Base-by-base conservation (phyloP, 2,797 vertebrate genomes). In the Phataginus tricuspis region DNA sequence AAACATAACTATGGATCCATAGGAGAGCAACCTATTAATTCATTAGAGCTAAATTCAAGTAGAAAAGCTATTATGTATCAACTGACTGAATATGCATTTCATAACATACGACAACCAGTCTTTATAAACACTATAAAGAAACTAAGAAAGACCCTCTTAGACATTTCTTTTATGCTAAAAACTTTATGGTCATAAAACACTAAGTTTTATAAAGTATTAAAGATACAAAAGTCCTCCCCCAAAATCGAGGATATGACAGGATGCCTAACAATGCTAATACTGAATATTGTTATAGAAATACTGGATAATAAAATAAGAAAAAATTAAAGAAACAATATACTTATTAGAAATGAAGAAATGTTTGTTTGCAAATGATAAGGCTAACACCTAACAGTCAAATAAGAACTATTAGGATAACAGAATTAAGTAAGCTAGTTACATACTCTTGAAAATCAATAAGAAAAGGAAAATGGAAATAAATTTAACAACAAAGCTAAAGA, bases 211-310 rank as follows among this genome's bases (percentile, higher is more conserved):
- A 88, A 57, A 75, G 27, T 16, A 57, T 74, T 39, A 77, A 74
- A 42, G 19, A 61, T 83, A 37, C 29, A 64, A 82, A 59, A 45
- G 5, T 37, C 13, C 7, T 53, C 6, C 12, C 55, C 0, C 13
- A 90, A 87, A 94, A 87, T 77, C 16, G 95, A 92, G 49, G 92
- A 82, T 69, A 77, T 85, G 21, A 57, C 5, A 86, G 23, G 45
- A 79, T 64, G 21, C 19, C 8, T 16, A 11, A 61, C 45, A 72
- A 27, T 27, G 80, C 72, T 91, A 71, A 42, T 42, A 83, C 18
- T 79, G 59, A 95, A 88, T 8, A 59, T 59, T 68, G 10, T 77
- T 96, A 96, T 57, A 82, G 14, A 66, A 5, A 53, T 39, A 75
- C 68, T 57, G 45, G 10, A 59, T 39, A 90, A 74, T 55, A 87